These are phyloP conservation scores for Haliclystus octoradiatus DNA, from an alignment of 30 jellyfish, hydroid and myxozoan genomes.

Conservation along the genomic window DNA sequence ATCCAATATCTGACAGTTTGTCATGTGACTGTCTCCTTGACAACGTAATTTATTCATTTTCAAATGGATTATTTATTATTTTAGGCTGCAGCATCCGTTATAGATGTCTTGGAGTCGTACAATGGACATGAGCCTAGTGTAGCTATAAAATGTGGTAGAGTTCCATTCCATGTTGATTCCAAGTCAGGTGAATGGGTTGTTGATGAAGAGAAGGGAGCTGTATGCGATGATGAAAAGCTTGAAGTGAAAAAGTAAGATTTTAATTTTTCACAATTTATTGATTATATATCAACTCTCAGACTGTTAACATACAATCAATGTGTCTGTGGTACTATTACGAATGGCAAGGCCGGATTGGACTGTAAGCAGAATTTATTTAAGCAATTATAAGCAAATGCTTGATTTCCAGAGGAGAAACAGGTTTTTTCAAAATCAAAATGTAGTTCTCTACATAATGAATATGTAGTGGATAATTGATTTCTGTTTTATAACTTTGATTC, in stretches of 20 bases:
- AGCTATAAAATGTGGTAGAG: conserved; percentile 75
- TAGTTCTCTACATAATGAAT: too few relatives aligned
- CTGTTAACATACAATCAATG: too few relatives aligned
- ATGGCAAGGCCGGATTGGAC: too few relatives aligned
- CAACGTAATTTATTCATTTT: not conserved
- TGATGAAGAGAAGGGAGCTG: conserved; percentile 44
- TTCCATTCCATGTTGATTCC: conserved; percentile 78
- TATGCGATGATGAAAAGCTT: conserved; percentile 79
- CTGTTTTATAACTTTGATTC: too few relatives aligned
- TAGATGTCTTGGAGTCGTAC: conserved; percentile 67
- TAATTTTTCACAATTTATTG: not conserved
- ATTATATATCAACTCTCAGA: too few relatives aligned
- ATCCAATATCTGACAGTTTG: too few relatives aligned
- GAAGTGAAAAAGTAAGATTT: conserved; percentile 56
- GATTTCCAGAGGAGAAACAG: too few relatives aligned
- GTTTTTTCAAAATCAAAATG: too few relatives aligned
- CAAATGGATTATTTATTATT: not conserved
- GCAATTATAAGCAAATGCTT: too few relatives aligned
- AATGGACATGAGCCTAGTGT: conserved; percentile 97
- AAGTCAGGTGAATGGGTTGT: conserved; percentile 83
- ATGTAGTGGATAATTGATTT: too few relatives aligned
- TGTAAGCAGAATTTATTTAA: too few relatives aligned
- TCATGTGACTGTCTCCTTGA: not conserved
- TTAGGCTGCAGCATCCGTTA: conserved; percentile 5
- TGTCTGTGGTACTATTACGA: too few relatives aligned